Base-by-base conservation (phyloP, 2,797 vertebrate species). In the Gymnoscopelus braueri region DNA sequence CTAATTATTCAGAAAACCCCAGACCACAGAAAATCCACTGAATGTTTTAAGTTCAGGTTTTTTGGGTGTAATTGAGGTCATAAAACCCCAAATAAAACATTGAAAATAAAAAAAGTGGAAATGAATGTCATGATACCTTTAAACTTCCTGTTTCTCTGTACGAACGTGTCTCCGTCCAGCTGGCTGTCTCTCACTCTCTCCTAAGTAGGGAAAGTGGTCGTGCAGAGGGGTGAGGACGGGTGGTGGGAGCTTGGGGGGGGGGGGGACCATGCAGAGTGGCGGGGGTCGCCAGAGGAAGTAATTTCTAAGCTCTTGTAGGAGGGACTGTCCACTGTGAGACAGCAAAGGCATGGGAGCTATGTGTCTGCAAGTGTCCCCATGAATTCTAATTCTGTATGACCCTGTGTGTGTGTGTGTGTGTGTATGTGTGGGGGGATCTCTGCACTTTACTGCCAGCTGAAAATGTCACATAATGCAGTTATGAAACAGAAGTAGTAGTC, bases 371-470 rank as follows among this genome's bases (percentile, higher is more conserved):
- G 67, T 62, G 65, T 75, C 77, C 71, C 75, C n/a, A 8, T 84
- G 87, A 79, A 87, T 87, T 82, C 77, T 79, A 73, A 72, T 52
- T 79, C 88, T 85, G 81, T 32, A 15, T 85, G 88, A 88, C 84
- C 83, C 84, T 87, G 75, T 87, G 80, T 84, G 77, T 71, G 72
- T 82, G 63, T 71, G 84, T 88, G 56, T 1, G 88, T 94, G 95
- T 96, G 85, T 94, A 54, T 1, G 88, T 94, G 95, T 95, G 85
- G 93, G 77, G 78, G 78, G 75, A 87, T 85, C 82, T 81, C 72
- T 64, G 75, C 79, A 84, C 58, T 62, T 52, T 72, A 65, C 69
- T 74, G 73, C 66, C 73, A 63, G 75, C 70, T 75, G 82, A 84
- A 84, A 80, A 82, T 10, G 74, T 60, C 76, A 77, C 74, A 71